Conservation (phyloP, 1,140 invertebrate genomes). For the Calosoma granatense region DNA sequence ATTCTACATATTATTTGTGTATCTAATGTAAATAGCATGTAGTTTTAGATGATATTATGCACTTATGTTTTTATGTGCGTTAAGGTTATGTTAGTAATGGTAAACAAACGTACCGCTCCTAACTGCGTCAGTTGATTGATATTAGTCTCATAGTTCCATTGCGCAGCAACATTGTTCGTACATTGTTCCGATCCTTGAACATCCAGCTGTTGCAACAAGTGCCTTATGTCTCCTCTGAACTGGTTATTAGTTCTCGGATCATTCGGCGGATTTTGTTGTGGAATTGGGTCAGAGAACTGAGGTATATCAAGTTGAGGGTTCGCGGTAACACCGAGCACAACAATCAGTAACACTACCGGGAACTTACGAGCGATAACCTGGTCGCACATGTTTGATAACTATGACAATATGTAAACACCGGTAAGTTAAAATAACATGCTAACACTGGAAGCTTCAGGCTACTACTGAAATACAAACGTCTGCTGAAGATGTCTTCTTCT, state of each 20-base stretch:
- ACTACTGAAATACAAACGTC: neutral
- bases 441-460: neutral
- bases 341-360: constrained; percentile 19
- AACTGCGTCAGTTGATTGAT: constrained; percentile 72
- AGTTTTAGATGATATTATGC: no score
- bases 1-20: no score
- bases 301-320: constrained; percentile 33
- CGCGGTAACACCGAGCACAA: constrained; percentile 22
- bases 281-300: constrained; percentile 18
- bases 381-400: neutral
- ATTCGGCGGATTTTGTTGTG: neutral
- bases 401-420: no score
- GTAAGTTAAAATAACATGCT: neutral
- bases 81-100: no score
- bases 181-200: constrained; percentile 63
- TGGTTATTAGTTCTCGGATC: constrained; percentile 11
- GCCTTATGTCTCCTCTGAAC: constrained; percentile 30
- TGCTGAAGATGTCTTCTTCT: constrained; percentile 1
- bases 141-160: constrained; percentile 82
- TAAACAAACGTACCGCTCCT: constrained; percentile 58
- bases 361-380: neutral
- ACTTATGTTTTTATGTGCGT: no score
- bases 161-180: constrained; percentile 68
- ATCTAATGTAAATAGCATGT: no score
- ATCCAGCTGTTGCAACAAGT: constrained; percentile 56